These are phyloP conservation scores for Diabrotica undecimpunctata DNA, from an alignment of 1,140 invertebrate species.

Conservation along the genomic window DNA sequence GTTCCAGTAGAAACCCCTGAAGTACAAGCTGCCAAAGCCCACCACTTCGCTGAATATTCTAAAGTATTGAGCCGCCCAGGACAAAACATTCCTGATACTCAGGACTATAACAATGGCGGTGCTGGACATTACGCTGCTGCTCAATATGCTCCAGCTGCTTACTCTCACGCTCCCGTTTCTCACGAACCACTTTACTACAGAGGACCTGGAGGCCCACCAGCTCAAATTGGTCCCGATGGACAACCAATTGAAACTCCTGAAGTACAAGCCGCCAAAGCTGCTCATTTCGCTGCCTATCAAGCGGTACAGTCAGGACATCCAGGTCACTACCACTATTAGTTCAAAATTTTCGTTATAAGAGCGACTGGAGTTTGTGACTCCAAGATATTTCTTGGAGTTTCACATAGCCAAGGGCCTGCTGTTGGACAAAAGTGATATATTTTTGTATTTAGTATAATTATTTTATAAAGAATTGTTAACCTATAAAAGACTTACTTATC, in stretches of 20 bases:
- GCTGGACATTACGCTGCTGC: slow-evolving; percentile 51
- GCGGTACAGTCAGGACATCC: slow-evolving; percentile 19
- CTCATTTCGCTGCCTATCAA: slow-evolving; percentile 52
- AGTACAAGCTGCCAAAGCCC: slow-evolving; percentile 57
- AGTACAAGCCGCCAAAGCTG: slow-evolving; percentile 57
- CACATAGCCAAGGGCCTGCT: neutral
- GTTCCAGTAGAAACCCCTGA: slow-evolving; percentile 55
- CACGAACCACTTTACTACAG: slow-evolving; percentile 27
- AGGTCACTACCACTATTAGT: slow-evolving; percentile 15
- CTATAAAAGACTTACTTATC: neutral
- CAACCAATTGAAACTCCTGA: slow-evolving; percentile 54
- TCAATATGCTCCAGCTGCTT: slow-evolving; percentile 29
- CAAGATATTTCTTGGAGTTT: neutral
- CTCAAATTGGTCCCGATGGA: slow-evolving; percentile 39
- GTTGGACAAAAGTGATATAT: neutral
- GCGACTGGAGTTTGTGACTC: slow-evolving; percentile 7
- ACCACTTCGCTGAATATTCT: slow-evolving; percentile 54
- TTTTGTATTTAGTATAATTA: neutral
- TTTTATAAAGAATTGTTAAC: neutral
- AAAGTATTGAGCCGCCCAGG: slow-evolving; percentile 39
- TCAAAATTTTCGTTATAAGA: neutral
- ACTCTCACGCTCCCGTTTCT: slow-evolving; percentile 22
- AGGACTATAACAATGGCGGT: slow-evolving; percentile 24
- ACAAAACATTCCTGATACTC: slow-evolving; percentile 6
- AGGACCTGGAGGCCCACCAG: slow-evolving; percentile 26